These are phyloP conservation scores for Omphaloscelis lunosa DNA, from an alignment of 2,888 invertebrate genomes.

Conservation along the genomic window DNA sequence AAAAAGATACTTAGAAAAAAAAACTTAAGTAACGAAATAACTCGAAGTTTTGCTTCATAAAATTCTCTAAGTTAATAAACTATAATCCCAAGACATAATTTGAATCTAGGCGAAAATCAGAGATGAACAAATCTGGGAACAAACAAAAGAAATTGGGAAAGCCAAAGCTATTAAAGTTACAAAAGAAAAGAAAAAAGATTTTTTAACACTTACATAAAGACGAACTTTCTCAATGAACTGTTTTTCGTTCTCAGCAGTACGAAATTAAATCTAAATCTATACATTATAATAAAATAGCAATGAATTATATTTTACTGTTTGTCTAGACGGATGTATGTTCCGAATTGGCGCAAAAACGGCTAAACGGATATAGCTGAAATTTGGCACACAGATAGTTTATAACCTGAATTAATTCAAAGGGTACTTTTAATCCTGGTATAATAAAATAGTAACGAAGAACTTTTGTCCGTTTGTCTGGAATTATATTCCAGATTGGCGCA, in stretches of 20 bases:
- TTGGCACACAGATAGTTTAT: too few species aligned
- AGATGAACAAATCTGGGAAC: constrained; percentile 1
- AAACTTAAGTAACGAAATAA: constrained; percentile 14
- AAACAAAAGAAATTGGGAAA: constrained; percentile 26
- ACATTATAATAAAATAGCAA: too few species aligned
- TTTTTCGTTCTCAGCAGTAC: constrained; percentile 43
- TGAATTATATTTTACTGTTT: too few species aligned
- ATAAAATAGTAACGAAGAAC: too few species aligned
- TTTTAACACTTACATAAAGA: constrained; percentile 16
- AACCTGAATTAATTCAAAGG: too few species aligned
- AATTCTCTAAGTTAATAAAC: constrained; percentile 39
- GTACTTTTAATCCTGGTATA: too few species aligned
- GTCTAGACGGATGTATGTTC: too few species aligned
- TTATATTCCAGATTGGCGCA: too few species aligned
- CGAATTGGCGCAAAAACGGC: too few species aligned
- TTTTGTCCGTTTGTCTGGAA: too few species aligned
- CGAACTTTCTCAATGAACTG: constrained; percentile 50
- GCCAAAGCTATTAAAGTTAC: constrained; percentile 31
- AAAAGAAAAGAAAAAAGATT: constrained; percentile 21
- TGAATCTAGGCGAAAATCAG: constrained; percentile 21
- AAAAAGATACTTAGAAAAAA: constrained; percentile 1
- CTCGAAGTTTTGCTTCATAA: constrained; percentile 23
- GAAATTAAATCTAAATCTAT: constrained; percentile 4
- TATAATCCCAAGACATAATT: constrained; percentile 15
- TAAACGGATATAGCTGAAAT: too few species aligned